Percentiles rank a stretch among this genome's conserved stretches.
Evolutionary conservation across 2,797 vertebrate species (phyloP).

Genomic region (Thalassophryne amazonica): DNA sequence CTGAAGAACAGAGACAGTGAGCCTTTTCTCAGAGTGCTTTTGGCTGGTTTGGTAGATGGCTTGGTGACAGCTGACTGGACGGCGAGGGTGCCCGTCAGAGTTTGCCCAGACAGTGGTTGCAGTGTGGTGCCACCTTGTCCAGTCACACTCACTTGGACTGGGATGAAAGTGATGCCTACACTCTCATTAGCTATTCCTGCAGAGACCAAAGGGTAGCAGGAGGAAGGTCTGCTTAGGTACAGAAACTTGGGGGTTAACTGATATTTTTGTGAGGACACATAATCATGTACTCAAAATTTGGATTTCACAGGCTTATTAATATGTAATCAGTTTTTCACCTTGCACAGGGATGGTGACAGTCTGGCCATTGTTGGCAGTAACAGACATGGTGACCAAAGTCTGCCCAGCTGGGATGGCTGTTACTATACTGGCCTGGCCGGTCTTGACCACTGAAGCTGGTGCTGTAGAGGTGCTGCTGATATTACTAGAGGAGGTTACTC

Average conservation of each 20-base stretch:
- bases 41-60: constrained; percentile 48
- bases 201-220: constrained; percentile 26
- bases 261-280: too few relatives aligned
- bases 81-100: constrained; percentile 67
- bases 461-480: constrained; percentile 37
- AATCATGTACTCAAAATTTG: fast-evolving
- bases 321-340: constrained; percentile 67
- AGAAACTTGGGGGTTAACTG: too few relatives aligned
- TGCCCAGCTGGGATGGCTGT: constrained; percentile 85
- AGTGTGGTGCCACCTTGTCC: constrained; percentile 69
- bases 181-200: constrained; percentile 90
- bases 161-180: constrained; percentile 90
- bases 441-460: constrained; percentile 7
- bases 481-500: constrained; percentile 29
- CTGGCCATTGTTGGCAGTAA: constrained; percentile 90
- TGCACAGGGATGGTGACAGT: constrained; percentile 90
- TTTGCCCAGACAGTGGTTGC: constrained; percentile 48
- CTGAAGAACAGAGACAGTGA: constrained; percentile 88
- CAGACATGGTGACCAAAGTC: constrained; percentile 89
- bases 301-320: fast-evolving
- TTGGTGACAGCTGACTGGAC: constrained; percentile 74
- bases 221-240: too few relatives aligned
- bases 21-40: constrained; percentile 72
- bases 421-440: constrained; percentile 72
- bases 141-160: constrained; percentile 84